These are phyloP conservation scores for Taxidea taxus DNA, from an alignment of 2,113 vertebrate genomes.

Conservation along the genomic window DNA sequence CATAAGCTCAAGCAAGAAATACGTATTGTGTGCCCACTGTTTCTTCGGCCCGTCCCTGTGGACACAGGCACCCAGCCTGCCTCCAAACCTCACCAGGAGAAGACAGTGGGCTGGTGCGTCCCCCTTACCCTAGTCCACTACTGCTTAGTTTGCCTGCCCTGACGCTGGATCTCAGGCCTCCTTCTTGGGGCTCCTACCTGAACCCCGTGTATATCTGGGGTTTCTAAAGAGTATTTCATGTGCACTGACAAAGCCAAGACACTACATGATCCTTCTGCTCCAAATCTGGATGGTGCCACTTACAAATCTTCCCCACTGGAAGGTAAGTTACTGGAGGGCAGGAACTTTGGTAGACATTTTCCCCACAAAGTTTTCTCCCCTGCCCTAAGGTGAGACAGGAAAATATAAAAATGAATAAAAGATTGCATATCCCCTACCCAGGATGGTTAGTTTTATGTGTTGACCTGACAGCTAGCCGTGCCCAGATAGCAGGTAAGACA, in stretches of 20 bases:
- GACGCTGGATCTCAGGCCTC: not conserved
- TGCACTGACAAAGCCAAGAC: too few species aligned
- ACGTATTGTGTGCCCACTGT: too few species aligned
- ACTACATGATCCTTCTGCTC: not conserved
- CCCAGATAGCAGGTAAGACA: not conserved
- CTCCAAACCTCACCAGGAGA: not conserved
- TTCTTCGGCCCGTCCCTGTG: not conserved
- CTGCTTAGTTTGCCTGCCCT: not conserved
- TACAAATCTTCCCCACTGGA: not conserved
- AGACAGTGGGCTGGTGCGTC: too few species aligned
- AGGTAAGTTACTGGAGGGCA: not conserved
- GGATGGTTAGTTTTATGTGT: not conserved
- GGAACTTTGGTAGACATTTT: not conserved
- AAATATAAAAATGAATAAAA: too few species aligned
- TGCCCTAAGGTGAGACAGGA: not conserved
- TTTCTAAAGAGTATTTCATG: not conserved
- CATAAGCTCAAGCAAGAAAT: too few species aligned
- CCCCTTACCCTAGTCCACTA: not conserved
- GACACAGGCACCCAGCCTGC: rapidly evolving
- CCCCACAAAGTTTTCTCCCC: not conserved
- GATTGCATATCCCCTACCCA: not conserved
- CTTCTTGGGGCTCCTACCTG: not conserved
- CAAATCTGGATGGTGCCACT: rapidly evolving
- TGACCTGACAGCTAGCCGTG: too few species aligned
- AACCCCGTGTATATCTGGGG: not conserved